These are phyloP conservation scores for Morinoia aosen DNA, from an alignment of 2,888 invertebrate genomes.

Conservation along the genomic window DNA sequence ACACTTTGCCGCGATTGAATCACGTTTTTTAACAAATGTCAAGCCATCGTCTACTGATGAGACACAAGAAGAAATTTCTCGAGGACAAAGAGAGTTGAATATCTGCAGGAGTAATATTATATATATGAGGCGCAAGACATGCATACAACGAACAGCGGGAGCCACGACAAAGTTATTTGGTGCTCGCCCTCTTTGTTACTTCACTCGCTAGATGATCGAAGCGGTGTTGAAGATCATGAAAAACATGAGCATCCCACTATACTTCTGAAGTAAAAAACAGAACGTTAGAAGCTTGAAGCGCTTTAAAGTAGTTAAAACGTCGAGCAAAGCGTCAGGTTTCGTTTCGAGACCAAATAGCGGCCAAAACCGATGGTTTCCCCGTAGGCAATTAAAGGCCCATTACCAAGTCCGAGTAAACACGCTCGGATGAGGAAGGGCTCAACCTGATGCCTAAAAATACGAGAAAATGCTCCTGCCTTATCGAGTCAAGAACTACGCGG, in stretches of 20 bases:
- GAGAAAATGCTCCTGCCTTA: neutral
- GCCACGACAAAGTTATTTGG: neutral
- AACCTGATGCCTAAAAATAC: neutral
- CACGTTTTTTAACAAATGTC: neutral
- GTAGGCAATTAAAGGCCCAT: slow-evolving; percentile 6
- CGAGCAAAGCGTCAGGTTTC: neutral
- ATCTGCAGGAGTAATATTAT: neutral
- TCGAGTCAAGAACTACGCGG: neutral
- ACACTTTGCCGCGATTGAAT: neutral
- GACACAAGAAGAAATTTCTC: neutral
- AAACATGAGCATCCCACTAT: neutral
- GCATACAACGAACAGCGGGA: neutral
- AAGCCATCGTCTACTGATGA: neutral
- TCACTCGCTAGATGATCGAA: neutral
- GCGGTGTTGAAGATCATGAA: neutral
- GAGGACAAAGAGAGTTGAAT: neutral
- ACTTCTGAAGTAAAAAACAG: neutral
- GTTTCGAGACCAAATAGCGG: neutral
- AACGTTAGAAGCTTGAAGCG: neutral
- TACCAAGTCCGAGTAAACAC: slow-evolving; percentile 28
- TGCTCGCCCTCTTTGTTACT: neutral
- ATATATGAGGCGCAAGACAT: neutral
- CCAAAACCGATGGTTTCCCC: neutral
- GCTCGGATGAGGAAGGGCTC: neutral
- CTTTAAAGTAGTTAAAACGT: neutral